These are phyloP conservation scores for Lithobates pipiens DNA, from an alignment of 2,797 vertebrate genomes.

Conservation along the genomic window DNA sequence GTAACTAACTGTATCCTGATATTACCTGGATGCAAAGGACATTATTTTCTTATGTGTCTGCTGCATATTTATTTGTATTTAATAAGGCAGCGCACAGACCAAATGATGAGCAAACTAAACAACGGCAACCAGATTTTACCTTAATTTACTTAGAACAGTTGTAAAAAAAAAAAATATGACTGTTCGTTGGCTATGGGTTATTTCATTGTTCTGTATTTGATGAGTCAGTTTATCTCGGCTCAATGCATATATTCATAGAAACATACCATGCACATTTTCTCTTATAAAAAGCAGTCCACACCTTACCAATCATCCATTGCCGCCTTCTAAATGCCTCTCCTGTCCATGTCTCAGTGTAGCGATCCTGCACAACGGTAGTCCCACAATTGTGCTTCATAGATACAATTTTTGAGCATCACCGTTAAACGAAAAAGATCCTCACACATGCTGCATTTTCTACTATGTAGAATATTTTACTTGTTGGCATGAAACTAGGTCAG, in stretches of 20 bases:
- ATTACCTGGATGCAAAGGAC: background rate
- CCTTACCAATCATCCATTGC: conserved; percentile 9
- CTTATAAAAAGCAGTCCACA: background rate
- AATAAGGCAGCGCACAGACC: too few relatives aligned
- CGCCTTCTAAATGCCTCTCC: background rate
- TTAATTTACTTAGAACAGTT: too few relatives aligned
- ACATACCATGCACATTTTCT: background rate
- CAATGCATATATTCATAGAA: background rate
- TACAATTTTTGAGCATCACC: background rate
- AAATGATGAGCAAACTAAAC: too few relatives aligned
- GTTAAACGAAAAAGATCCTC: conserved; percentile 7
- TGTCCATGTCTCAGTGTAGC: background rate
- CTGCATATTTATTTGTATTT: background rate
- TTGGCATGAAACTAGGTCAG: conserved; percentile 38
- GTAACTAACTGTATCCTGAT: background rate
- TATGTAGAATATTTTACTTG: conserved; percentile 40
- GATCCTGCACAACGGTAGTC: background rate
- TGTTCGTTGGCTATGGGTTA: background rate
- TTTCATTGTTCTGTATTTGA: background rate
- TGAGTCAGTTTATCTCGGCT: background rate
- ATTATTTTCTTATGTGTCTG: background rate
- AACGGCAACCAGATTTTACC: too few relatives aligned
- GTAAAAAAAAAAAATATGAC: too few relatives aligned
- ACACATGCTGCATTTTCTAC: conserved; percentile 19
- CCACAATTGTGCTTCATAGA: conserved; percentile 15